Evolutionary conservation across 2,797 vertebrate genomes (phyloP).

Genomic region (Melopsittacus undulatus): DNA sequence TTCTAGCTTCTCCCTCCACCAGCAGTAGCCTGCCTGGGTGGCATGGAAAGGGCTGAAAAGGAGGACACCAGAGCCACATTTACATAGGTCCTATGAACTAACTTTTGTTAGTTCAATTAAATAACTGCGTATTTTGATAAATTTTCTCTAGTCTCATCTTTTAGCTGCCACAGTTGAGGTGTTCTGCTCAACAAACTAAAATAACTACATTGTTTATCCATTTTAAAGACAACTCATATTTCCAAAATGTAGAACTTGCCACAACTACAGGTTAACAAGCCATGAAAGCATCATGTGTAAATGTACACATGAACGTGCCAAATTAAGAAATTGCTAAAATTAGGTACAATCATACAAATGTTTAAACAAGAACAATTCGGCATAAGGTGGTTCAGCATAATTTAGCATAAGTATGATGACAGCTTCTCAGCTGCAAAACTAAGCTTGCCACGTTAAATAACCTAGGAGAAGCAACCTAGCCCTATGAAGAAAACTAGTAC

Average conservation of each 20-base stretch:
- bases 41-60: neutral
- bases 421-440: neutral
- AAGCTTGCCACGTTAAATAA: neutral
- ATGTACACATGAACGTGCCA: neutral
- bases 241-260: neutral
- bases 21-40: neutral
- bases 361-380: neutral
- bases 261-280: neutral
- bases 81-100: neutral
- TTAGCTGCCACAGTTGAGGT: neutral
- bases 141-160: neutral
- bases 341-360: neutral
- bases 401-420: neutral
- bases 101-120: neutral
- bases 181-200: neutral
- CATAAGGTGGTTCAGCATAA: neutral
- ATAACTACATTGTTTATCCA: neutral
- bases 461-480: neutral
- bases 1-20: neutral
- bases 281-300: rapidly evolving
- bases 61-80: neutral
- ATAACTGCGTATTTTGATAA: neutral
- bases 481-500: neutral
- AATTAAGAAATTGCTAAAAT: neutral
- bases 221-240: neutral